phyloP scores from a whole-genome alignment of 1,140 invertebrate species.

The Heliconius eleuchia region DNA sequence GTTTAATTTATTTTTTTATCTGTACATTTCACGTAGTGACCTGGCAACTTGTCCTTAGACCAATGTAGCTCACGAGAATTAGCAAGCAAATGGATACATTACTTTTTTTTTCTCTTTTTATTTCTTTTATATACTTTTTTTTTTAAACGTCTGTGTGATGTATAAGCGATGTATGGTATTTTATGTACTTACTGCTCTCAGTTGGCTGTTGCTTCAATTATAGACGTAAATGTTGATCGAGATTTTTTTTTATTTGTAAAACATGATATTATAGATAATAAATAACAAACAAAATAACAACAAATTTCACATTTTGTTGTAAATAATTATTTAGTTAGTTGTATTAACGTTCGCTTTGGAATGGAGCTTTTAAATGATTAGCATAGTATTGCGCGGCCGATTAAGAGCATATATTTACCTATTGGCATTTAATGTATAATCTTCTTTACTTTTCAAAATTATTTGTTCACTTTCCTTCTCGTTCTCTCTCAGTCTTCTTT shows the following conservation, averaged over 20 bases:
- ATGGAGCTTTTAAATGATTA: conserved; percentile 11
- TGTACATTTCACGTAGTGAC: not conserved
- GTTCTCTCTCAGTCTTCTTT: conserved; percentile 63
- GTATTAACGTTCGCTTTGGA: not conserved
- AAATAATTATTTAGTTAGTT: not conserved
- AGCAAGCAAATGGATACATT: conserved; percentile 63
- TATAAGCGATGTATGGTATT: conserved; percentile 28
- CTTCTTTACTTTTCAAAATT: conserved; percentile 2
- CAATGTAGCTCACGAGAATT: conserved; percentile 31
- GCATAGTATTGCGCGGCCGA: conserved; percentile 22
- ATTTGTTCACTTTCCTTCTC: conserved; percentile 53
- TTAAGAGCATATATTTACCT: conserved; percentile 23
- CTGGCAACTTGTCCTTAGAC: conserved; percentile 11
- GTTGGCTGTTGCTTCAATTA: conserved; percentile 22
- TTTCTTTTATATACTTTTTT: not conserved
- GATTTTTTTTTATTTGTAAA: not conserved
- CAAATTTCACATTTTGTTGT: not conserved
- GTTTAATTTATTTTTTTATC: conserved; percentile 62
- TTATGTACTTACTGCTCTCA: conserved; percentile 28
- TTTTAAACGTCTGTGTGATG: conserved; percentile 60
- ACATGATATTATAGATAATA: not conserved
- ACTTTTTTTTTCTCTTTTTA: conserved; percentile 23
- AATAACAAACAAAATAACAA: not conserved
- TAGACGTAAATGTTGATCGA: not conserved
- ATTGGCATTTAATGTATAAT: not conserved